Evolutionary conservation across 2,888 invertebrate species (phyloP), one percentile per base, ranked within the genome.

Genomic region (Polydrusus cervinus): DNA sequence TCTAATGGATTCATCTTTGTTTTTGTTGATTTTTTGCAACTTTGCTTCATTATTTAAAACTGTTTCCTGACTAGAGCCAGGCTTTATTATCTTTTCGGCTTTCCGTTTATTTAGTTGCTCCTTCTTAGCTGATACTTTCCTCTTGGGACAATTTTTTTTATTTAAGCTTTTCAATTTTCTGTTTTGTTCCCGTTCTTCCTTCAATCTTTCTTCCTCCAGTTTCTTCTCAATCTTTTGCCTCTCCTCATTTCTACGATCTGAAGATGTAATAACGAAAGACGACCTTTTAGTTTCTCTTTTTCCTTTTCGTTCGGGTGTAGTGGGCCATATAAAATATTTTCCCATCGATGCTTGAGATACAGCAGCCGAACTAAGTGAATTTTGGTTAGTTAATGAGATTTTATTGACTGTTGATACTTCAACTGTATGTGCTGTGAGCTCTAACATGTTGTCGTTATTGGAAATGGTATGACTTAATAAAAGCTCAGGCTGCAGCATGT

Each of bases 161-260:
- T 18, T 53, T 57, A 20, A 20, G 14, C 30, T 57, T 57, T 43
- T 43, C 13, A 43, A 43, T 43, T 43, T 43, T 43, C 40, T 43
- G 40, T 43, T 43, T 40, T 40, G 64, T 45, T 64, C 45, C 40
- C 64, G 43, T 14, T 45, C 64, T 64, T 64, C 64, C 20, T 64
- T 64, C 20, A 64, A 45, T 43, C 20, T 64, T 64, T 64, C 64
- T 45, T 69, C 14, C 34, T 40, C 30, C 25, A 69, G 18, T 69
- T 60, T 60, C 43, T 69, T 60, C 61, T 34, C 66, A 66, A 66
- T 30, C 16, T 66, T 66, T 51, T 10, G 40, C 45, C 18, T 64
- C 18, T 64, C 64, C 18, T 14, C 64, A 20, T 64, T 64, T 64
- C 20, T 43, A 45, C 64, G 40, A 45, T 40, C 64, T 43, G 45